phyloP scores from a whole-genome alignment of 2,888 invertebrate genomes.

The Xylophagus ater region DNA sequence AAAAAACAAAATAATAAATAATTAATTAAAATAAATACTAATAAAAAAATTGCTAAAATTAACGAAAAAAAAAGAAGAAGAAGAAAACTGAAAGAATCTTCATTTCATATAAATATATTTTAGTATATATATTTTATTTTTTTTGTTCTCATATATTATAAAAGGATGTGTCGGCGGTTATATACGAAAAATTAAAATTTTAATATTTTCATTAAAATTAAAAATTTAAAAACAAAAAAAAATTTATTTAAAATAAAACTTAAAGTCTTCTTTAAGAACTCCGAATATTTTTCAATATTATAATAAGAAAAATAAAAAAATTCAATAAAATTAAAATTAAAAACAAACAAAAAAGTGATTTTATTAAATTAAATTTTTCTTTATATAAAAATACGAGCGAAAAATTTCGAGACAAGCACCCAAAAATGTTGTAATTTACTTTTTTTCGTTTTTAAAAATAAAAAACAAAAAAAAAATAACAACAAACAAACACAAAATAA shows the following conservation, averaged over 20 bases:
- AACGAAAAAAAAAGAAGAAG: constrained; percentile 21
- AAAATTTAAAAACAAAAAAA: background rate
- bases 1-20: constrained; percentile 5
- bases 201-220: background rate
- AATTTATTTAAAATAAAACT: background rate
- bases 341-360: constrained; percentile 26
- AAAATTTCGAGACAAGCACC: constrained; percentile 33
- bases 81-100: background rate
- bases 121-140: no score
- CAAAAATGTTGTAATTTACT: constrained; percentile 40
- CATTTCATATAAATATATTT: background rate
- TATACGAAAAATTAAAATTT: constrained; percentile 1
- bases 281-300: constrained; percentile 33
- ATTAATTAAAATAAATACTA: background rate
- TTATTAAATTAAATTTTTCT: constrained; percentile 1
- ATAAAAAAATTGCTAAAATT: constrained; percentile 17
- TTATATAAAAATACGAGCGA: constrained; percentile 5
- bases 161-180: constrained; percentile 1
- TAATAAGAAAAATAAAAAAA: constrained; percentile 8
- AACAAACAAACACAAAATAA: background rate
- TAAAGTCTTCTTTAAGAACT: constrained; percentile 27
- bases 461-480: background rate
- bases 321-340: constrained; percentile 23
- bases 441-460: constrained; percentile 24
- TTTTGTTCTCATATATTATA: constrained; percentile 2